Evolutionary conservation across 2,888 invertebrate species (phyloP).

Genomic region (Aphrophora alni): DNA sequence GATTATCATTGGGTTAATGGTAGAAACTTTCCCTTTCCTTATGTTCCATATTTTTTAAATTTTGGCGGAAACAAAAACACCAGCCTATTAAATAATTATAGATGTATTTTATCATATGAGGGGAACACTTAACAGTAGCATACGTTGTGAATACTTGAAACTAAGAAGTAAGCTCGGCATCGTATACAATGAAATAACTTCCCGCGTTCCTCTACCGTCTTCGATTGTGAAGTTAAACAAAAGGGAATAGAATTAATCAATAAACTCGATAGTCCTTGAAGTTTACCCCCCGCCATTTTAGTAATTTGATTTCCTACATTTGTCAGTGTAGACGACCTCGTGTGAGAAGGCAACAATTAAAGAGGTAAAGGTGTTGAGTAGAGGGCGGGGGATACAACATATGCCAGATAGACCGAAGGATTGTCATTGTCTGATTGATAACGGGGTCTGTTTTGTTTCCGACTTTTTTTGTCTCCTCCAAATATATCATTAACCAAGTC

Average conservation of each 20-base stretch:
- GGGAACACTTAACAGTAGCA: too few species aligned
- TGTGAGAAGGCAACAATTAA: not conserved
- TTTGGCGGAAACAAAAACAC: too few species aligned
- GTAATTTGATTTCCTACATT: not conserved
- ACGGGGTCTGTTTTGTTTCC: not conserved
- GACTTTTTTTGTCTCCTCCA: not conserved
- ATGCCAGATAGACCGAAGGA: not conserved
- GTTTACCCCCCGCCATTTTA: not conserved
- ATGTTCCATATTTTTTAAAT: too few species aligned
- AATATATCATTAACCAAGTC: not conserved
- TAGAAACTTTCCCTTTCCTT: too few species aligned
- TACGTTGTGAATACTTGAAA: too few species aligned
- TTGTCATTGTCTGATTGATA: not conserved
- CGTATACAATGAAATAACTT: not conserved
- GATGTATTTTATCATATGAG: too few species aligned
- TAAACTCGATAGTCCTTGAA: not conserved
- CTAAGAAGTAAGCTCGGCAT: too few species aligned
- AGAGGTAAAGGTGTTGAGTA: slow-evolving; percentile 6
- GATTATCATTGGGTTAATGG: too few species aligned
- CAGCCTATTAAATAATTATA: too few species aligned
- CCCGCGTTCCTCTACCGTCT: not conserved
- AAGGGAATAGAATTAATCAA: not conserved
- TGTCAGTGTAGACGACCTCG: not conserved
- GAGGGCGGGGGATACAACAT: not conserved
- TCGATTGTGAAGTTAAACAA: not conserved